phyloP scores from a whole-genome alignment of 1,140 invertebrate species.

The Aphidius gifuensis region DNA sequence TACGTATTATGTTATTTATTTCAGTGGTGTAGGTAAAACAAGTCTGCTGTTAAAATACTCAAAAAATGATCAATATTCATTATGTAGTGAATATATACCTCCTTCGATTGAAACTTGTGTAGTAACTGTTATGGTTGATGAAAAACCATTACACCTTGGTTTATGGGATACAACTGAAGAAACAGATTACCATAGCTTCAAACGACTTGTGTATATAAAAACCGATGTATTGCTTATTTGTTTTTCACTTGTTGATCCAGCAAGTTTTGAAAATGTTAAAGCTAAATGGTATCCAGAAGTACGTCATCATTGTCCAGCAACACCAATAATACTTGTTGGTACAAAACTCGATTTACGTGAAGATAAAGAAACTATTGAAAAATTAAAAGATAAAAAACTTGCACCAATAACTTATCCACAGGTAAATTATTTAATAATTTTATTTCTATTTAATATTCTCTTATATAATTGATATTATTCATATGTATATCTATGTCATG shows the following conservation, averaged over 20 bases:
- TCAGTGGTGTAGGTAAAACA: constrained; percentile 92
- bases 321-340: constrained; percentile 93
- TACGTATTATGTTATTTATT: constrained; percentile 45
- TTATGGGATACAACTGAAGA: constrained; percentile 96
- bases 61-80: constrained; percentile 74
- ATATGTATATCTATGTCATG: constrained; percentile 57
- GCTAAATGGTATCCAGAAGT: too few species aligned
- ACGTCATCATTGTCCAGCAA: constrained; percentile 66
- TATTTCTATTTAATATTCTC: too few species aligned
- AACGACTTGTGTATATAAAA: constrained; percentile 84
- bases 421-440: too few species aligned
- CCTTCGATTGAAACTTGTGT: constrained; percentile 99
- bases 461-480: not conserved
- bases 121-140: constrained; percentile 99
- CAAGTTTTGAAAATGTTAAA: too few species aligned
- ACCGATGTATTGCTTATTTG: too few species aligned
- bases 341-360: too few species aligned
- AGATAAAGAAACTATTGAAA: too few species aligned
- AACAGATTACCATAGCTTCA: constrained; percentile 94
- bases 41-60: constrained; percentile 95
- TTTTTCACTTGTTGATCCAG: too few species aligned
- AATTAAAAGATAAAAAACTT: too few species aligned
- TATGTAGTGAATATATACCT: constrained; percentile 94
- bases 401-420: too few species aligned
- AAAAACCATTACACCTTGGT: constrained; percentile 86